These are phyloP conservation scores for Mobula birostris DNA, from an alignment of 2,113 vertebrate genomes.

Conservation along the genomic window DNA sequence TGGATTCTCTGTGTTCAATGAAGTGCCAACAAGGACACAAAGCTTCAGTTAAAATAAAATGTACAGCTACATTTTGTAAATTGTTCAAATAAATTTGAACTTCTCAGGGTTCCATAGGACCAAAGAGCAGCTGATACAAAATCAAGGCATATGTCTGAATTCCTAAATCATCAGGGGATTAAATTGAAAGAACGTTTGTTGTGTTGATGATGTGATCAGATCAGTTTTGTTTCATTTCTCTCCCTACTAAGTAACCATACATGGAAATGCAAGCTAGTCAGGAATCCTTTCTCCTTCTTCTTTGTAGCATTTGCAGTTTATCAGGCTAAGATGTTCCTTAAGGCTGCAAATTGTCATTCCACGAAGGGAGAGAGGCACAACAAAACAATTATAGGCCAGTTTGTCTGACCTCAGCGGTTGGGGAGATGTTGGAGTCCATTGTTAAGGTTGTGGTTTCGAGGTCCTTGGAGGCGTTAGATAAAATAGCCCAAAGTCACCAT, in stretches of 20 bases:
- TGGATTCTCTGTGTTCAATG: not conserved
- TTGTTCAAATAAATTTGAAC: not conserved
- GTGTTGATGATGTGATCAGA: not conserved
- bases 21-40: not conserved
- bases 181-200: not conserved
- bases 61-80: not conserved
- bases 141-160: not conserved
- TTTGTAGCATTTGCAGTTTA: not conserved
- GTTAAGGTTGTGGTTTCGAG: no score
- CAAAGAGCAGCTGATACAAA: not conserved
- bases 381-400: no score
- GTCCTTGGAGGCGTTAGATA: no score
- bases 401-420: no score
- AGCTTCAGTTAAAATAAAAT: not conserved
- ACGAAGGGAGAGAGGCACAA: no score
- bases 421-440: no score
- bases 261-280: not conserved
- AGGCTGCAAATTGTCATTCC: no score
- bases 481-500: no score
- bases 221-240: not conserved
- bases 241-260: not conserved
- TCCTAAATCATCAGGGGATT: not conserved
- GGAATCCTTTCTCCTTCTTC: not conserved
- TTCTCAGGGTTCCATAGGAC: not conserved
- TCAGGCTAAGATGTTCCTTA: no score